Base-by-base conservation (phyloP, 2,888 invertebrate species). In the Cosmia pyralina region DNA sequence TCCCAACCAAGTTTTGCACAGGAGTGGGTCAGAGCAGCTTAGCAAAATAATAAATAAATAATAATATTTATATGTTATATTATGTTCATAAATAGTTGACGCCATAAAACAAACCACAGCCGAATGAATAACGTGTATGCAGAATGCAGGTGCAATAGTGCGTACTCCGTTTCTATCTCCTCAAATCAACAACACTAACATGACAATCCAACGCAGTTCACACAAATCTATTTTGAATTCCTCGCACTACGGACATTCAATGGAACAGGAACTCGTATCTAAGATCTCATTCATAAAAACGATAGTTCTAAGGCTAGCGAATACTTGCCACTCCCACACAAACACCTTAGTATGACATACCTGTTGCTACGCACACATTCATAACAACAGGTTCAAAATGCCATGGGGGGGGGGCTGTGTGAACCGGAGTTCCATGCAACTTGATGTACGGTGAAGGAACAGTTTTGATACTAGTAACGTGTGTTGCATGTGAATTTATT, bases 341-440 rank as follows among this genome's bases (percentile, higher is more conserved):
- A 83, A 90, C 88, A 87, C 81, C 83, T 65, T 22, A 22, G 60
- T 75, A 68, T 58, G 64, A 70, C 69, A 75, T 83, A 88, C 86
- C 87, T 89, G 89, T 83, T 84, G 85, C 77, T 55, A 81, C 85
- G 74, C 84, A 88, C 83, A 81, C 86, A 84, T 69, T 79, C 76
- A 66, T 77, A 76, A 71, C 86, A 91, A 93, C 93, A 93, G 93
- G 93, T 93, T 92, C 87, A 87, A 89, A 90, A 88, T 89, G 87
- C 75, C 74, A 67, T 84, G 83, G 88, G 84, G 89, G 88, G 87
- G 90, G 88, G 88, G 87, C 87, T 92, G 93, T 92, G 94, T 92
- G 94, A 92, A 93, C 92, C 89, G 86, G 88, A 90, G 88, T 82
- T 83, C 72, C 82, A 79, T 85, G 87, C 84, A 85, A 83, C 75